phyloP scores from a whole-genome alignment of 2,113 vertebrate species.

The Antigone vipio region DNA sequence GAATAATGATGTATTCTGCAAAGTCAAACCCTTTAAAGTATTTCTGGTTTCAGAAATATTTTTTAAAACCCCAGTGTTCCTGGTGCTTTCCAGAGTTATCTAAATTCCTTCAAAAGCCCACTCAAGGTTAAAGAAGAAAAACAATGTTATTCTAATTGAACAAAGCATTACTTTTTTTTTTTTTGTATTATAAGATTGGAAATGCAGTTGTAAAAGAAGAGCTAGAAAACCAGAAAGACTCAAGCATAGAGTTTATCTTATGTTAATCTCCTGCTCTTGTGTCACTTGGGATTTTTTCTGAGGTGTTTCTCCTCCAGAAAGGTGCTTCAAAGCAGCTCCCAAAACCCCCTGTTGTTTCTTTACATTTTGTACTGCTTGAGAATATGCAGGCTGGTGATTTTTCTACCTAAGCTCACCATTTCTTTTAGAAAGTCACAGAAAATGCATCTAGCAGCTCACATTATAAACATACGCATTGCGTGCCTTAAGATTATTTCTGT shows the following conservation, averaged over 20 bases:
- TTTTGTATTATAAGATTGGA: background rate
- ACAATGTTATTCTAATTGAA: slow-evolving; percentile 5
- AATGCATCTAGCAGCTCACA: background rate
- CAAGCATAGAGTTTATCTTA: background rate
- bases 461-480: background rate
- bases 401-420: background rate
- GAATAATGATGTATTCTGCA: slow-evolving; percentile 18
- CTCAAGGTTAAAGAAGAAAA: slow-evolving; percentile 38
- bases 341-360: fast-evolving
- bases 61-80: background rate
- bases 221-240: background rate
- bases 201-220: background rate
- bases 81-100: slow-evolving; percentile 50
- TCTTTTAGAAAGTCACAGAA: background rate
- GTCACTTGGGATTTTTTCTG: background rate
- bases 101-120: slow-evolving; percentile 40
- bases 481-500: background rate
- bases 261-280: background rate
- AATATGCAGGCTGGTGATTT: background rate
- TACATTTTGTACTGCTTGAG: background rate
- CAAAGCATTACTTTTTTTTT: background rate
- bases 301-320: background rate
- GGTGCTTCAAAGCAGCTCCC: background rate
- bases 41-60: slow-evolving; percentile 42
- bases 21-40: background rate